Evolutionary conservation across 2,888 invertebrate species (phyloP).

Genomic region (Acleris cristana): DNA sequence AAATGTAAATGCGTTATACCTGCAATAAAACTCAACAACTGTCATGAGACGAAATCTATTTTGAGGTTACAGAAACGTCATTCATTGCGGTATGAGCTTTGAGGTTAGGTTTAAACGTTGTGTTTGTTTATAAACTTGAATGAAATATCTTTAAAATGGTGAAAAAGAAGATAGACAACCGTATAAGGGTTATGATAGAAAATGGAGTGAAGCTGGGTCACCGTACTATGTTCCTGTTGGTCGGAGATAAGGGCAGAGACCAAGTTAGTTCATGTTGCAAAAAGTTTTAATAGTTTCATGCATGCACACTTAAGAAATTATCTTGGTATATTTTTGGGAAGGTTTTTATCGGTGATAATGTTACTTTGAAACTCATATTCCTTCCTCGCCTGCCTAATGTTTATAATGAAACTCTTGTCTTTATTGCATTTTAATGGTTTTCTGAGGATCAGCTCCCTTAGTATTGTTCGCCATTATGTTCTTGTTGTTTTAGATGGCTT

Average conservation of each 20-base stretch:
- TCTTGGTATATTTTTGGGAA: not conserved
- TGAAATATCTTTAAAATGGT: conserved; percentile 86
- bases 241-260: conserved; percentile 97
- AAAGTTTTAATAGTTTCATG: too few species aligned
- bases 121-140: conserved; percentile 24
- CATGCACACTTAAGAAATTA: not conserved
- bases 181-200: conserved; percentile 97
- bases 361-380: not conserved
- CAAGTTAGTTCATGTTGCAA: conserved; percentile 85
- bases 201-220: conserved; percentile 97
- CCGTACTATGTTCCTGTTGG: conserved; percentile 96
- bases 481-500: too few species aligned
- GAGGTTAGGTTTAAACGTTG: conserved; percentile 37
- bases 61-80: conserved; percentile 53
- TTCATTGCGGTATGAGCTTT: conserved; percentile 20
- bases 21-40: too few species aligned
- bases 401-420: not conserved
- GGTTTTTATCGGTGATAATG: not conserved
- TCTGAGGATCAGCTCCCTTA: too few species aligned
- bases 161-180: conserved; percentile 97
- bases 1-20: too few species aligned
- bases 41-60: conserved; percentile 27
- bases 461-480: too few species aligned
- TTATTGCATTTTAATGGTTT: too few species aligned
- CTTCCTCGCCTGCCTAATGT: not conserved